These are phyloP conservation scores for Erebia palarica DNA, from an alignment of 2,888 invertebrate species.

Conservation along the genomic window DNA sequence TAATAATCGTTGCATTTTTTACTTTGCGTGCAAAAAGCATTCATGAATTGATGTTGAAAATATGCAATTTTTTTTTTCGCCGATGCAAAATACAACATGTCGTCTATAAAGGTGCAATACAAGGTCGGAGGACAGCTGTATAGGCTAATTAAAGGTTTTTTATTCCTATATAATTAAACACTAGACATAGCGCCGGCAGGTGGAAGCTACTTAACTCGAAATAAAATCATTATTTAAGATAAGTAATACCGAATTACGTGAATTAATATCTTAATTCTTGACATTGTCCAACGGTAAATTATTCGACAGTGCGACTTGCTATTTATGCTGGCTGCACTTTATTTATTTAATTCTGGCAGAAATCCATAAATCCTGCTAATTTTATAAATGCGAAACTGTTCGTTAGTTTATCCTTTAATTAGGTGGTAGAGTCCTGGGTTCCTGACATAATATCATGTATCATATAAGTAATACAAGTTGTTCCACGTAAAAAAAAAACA, in stretches of 20 bases:
- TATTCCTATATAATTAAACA: constrained; percentile 80
- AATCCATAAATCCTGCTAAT: no score
- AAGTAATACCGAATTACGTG: constrained; percentile 65
- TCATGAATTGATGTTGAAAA: constrained; percentile 57
- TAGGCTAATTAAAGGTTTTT: constrained; percentile 77
- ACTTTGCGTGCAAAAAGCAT: constrained; percentile 42
- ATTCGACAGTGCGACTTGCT: constrained; percentile 13
- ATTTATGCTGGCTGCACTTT: no score
- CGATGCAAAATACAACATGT: constrained; percentile 71
- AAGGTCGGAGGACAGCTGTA: constrained; percentile 74
- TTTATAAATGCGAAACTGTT: no score
- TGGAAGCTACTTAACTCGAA: constrained; percentile 69
- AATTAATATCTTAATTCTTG: constrained; percentile 53
- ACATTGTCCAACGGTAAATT: constrained; percentile 47
- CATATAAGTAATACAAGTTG: no score
- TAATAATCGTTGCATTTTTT: constrained; percentile 54
- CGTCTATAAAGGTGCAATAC: constrained; percentile 75
- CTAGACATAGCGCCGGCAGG: constrained; percentile 60
- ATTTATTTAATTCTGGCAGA: no score
- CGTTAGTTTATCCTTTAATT: no score
- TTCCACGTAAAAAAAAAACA: no score
- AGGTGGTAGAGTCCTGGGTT: no score
- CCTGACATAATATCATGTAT: no score
- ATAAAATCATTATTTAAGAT: constrained; percentile 77
- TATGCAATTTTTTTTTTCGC: constrained; percentile 62